Evolutionary conservation across 2,113 vertebrate genomes (phyloP), one percentile per base, ranked within the genome.

Genomic region (Petroica traversi): DNA sequence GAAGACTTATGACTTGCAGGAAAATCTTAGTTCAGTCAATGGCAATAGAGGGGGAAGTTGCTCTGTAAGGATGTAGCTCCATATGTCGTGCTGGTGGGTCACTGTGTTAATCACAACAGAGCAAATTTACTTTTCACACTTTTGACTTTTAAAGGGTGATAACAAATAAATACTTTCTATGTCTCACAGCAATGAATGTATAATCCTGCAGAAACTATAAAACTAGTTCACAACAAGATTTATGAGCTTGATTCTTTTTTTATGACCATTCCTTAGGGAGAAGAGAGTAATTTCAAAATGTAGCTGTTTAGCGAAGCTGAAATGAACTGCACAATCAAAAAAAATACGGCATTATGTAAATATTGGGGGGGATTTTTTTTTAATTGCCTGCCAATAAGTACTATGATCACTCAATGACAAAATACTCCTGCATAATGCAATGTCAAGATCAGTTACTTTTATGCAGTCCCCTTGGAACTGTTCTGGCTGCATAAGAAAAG

Each of bases 221-320:
- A 79, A 92, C 89, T 85, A 74, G 71, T 93, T 97, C 93, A 74
- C 68, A 79, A 85, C 45, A 91, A 89, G 95, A 97, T 97, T 95
- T 96, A 97, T 96, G 88, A 93, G 91, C 78, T 79, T 93, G 95
- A 92, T 93, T 95, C 83, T 92, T 72, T 4, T 97, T 97, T 95
- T 95, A 96, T 78, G 92, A 79, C 90, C 88, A 58, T 91, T 96
- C 26, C 64, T 96, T 76, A 88, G 64, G 80, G 88, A 79, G 55
- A 84, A 91, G 75, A 83, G 78, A 92, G 52, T 88, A 74, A 92
- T 95, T 97, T 84, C 89, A 66, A 95, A 84, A 71, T 46, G 38
- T 52, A 43, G 76, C 34, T 92, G 88, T 93, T 94, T 92, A 92
- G 88, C 59, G 92, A 73, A 91, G 91, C 89, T 90, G 89, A 92